These are phyloP conservation scores for Aricia artaxerxes DNA, from an alignment of 2,888 invertebrate species.

Conservation along the genomic window DNA sequence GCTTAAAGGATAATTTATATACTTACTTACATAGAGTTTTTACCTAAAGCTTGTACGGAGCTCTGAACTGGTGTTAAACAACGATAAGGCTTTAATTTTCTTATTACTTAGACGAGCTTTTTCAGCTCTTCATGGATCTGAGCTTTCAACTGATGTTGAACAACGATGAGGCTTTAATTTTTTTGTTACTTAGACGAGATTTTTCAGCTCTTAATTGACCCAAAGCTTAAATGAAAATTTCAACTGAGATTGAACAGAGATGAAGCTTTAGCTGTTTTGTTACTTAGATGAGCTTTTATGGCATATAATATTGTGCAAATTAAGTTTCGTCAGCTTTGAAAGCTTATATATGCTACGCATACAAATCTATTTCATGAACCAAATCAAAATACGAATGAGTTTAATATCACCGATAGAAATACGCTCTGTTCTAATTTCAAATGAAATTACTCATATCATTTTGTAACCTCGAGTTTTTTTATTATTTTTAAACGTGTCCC, in stretches of 20 bases:
- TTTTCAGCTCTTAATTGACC: background rate
- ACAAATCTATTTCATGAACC: background rate
- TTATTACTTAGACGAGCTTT: background rate
- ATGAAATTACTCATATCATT: conserved; percentile 41
- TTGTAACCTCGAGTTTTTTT: conserved; percentile 53
- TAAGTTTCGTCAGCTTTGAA: background rate
- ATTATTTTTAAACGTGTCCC: conserved; percentile 70
- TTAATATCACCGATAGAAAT: conserved; percentile 13
- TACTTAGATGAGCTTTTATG: background rate
- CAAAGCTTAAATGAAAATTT: background rate
- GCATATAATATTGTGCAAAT: background rate
- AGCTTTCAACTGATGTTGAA: background rate
- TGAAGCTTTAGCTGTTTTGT: background rate
- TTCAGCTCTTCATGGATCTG: background rate
- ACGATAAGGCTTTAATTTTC: background rate
- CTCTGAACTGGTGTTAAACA: background rate
- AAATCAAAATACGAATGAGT: conserved; percentile 46
- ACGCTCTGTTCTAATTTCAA: conserved; percentile 63
- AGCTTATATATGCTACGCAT: background rate
- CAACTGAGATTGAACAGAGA: background rate
- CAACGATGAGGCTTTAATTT: background rate
- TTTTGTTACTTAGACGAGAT: background rate
- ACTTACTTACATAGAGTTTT: background rate
- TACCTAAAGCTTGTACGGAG: background rate
- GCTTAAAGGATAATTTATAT: background rate